These are phyloP conservation scores for Felis chaus DNA, from an alignment of 2,113 vertebrate genomes.

Conservation along the genomic window DNA sequence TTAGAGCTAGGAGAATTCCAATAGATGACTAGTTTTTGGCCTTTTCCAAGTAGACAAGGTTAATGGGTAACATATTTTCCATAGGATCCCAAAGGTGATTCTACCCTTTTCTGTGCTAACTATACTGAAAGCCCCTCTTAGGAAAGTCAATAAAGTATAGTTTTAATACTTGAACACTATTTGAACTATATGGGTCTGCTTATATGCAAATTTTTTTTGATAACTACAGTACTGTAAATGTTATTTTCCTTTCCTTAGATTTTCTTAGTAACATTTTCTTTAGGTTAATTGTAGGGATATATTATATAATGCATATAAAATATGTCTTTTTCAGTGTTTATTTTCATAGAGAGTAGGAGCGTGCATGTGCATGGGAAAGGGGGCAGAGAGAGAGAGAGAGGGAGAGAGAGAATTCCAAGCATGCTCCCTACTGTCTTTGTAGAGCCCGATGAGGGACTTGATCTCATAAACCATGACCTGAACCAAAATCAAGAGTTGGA, in stretches of 20 bases:
- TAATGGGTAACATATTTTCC: neutral
- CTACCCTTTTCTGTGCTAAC: neutral
- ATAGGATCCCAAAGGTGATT: neutral
- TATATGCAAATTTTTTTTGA: neutral
- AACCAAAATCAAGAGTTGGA: no score
- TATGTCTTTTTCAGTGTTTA: no score
- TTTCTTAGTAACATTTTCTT: neutral
- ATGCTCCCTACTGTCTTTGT: no score
- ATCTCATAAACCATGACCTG: no score
- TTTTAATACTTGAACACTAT: neutral
- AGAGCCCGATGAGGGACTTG: no score
- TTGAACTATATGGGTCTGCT: neutral
- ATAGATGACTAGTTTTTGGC: neutral
- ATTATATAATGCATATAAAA: neutral
- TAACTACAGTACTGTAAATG: neutral
- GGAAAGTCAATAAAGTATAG: neutral
- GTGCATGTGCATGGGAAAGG: no score
- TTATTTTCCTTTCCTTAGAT: neutral
- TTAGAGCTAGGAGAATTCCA: neutral
- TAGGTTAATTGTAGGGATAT: neutral
- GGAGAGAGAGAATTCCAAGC: no score
- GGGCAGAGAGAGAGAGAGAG: no score
- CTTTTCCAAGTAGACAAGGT: neutral
- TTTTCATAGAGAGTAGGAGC: no score
- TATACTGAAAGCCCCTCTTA: neutral